These are phyloP conservation scores for Allophyes oxyacanthae DNA, from an alignment of 2,888 invertebrate genomes.

Conservation along the genomic window DNA sequence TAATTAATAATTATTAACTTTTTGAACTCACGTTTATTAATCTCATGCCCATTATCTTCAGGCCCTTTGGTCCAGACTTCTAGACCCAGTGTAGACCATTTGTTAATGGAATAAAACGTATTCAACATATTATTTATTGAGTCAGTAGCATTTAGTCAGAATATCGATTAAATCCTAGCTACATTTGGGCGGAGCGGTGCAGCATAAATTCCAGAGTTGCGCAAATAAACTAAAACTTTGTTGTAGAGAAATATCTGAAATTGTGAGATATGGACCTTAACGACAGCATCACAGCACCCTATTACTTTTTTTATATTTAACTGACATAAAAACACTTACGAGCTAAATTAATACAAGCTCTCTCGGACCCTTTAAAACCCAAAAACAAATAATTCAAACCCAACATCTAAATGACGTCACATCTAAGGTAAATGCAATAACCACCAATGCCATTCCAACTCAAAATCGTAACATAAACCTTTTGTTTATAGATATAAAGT, in stretches of 20 bases:
- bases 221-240: too few species aligned
- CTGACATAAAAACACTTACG: conserved; percentile 21
- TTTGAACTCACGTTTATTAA: too few species aligned
- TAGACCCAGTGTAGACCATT: too few species aligned
- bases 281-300: neutral
- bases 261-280: neutral
- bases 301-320: conserved; percentile 1
- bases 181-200: neutral
- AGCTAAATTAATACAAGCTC: conserved; percentile 35
- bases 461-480: conserved; percentile 46
- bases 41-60: too few species aligned
- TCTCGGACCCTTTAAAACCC: conserved; percentile 25
- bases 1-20: too few species aligned
- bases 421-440: conserved; percentile 63
- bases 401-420: conserved; percentile 55
- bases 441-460: conserved; percentile 48
- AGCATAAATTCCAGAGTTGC: neutral
- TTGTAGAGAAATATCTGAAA: too few species aligned
- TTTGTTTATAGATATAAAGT: conserved; percentile 46
- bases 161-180: too few species aligned
- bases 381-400: conserved; percentile 51
- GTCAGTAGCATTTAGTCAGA: too few species aligned
- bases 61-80: too few species aligned
- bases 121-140: too few species aligned
- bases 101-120: too few species aligned